Percentiles rank a stretch among this genome's conserved stretches.
These are phyloP conservation scores for Haliclona indistincta DNA, from an alignment of 37 sponge, comb jelly and placozoan genomes.

Conservation along the genomic window DNA sequence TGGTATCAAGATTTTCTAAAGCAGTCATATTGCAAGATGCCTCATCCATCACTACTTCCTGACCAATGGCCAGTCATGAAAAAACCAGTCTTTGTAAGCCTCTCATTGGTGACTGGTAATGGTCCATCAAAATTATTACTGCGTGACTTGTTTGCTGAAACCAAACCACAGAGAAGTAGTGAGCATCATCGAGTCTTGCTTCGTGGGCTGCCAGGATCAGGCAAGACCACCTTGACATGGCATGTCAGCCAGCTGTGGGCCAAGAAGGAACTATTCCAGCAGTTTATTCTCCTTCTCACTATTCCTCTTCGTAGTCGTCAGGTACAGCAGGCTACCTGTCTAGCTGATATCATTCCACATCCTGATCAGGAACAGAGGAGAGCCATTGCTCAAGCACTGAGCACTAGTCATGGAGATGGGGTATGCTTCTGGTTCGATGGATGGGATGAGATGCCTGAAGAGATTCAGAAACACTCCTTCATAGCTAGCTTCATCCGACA, in stretches of 20 bases:
- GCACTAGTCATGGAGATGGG: background rate
- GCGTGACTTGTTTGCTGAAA: too few relatives aligned
- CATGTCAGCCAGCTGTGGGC: background rate
- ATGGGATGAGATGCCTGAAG: background rate
- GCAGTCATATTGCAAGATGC: background rate
- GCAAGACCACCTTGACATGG: background rate
- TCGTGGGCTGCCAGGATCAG: background rate
- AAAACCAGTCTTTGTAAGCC: background rate
- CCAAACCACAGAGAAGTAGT: too few relatives aligned
- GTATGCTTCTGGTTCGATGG: conserved; percentile 2
- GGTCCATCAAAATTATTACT: too few relatives aligned
- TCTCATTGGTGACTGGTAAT: too few relatives aligned
- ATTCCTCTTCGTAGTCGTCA: background rate
- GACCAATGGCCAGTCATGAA: background rate
- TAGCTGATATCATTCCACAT: conserved; percentile 14
- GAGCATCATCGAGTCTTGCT: too few relatives aligned
- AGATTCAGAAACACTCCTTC: background rate
- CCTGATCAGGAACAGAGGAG: background rate
- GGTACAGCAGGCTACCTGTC: background rate
- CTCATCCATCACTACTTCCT: background rate
- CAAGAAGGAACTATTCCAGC: background rate
- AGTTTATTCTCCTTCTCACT: background rate
- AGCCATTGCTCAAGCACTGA: background rate
- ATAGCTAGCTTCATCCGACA: background rate
- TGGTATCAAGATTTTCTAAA: background rate